Evolutionary conservation across 2,888 invertebrate species (phyloP).

Genomic region (Brachyopa scutellaris): DNA sequence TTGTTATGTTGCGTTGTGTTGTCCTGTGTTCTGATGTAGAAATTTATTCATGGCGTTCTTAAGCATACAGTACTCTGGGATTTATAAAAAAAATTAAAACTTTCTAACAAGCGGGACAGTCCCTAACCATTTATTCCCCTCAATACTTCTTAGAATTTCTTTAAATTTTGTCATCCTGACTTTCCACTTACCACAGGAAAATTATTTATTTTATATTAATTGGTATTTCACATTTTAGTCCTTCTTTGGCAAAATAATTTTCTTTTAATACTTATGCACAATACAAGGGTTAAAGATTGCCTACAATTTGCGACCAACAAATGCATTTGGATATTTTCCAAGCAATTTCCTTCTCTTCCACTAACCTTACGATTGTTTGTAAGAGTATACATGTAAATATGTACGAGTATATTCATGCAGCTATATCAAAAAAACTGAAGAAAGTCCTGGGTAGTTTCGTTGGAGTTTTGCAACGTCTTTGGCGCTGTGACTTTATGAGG

Average conservation of each 20-base stretch:
- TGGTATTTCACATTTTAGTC: slow-evolving; percentile 55
- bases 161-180: background rate
- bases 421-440: background rate
- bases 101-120: background rate
- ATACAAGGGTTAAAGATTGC: slow-evolving; percentile 51
- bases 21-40: slow-evolving; percentile 14
- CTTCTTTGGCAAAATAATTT: slow-evolving; percentile 17
- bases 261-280: slow-evolving; percentile 30
- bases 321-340: slow-evolving; percentile 65
- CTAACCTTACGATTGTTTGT: too few species aligned
- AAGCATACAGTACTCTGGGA: background rate
- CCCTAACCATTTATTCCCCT: background rate
- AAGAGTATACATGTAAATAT: too few species aligned
- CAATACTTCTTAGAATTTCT: background rate
- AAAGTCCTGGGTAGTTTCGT: slow-evolving; percentile 8
- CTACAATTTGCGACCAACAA: slow-evolving; percentile 59
- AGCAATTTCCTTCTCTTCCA: slow-evolving; percentile 42
- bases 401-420: too few species aligned
- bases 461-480: slow-evolving; percentile 36
- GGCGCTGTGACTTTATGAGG: slow-evolving; percentile 17
- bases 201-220: slow-evolving; percentile 55
- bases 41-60: slow-evolving; percentile 50
- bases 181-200: background rate
- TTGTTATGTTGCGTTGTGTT: too few species aligned
- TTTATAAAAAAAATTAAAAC: slow-evolving; percentile 57